Evolutionary conservation across 1,140 invertebrate genomes (phyloP).

Genomic region (Streblospio benedicti): DNA sequence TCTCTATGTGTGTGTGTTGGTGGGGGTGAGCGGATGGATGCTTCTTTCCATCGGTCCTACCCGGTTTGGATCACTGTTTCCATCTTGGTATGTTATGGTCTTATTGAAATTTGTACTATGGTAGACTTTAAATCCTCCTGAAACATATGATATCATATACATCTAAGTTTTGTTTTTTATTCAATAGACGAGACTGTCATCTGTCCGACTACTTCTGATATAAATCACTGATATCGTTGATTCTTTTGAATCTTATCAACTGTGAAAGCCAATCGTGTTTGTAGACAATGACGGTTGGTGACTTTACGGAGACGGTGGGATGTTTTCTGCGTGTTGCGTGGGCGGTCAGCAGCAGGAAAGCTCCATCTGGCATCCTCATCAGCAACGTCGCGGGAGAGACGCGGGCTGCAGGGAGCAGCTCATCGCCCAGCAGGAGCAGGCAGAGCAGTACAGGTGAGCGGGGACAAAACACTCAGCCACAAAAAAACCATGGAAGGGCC

Average conservation of each 20-base stretch:
- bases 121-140: no score
- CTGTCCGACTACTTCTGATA: not conserved
- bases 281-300: constrained; percentile 43
- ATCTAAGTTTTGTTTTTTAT: no score
- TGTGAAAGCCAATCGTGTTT: constrained; percentile 38
- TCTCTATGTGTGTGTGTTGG: no score
- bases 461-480: not conserved
- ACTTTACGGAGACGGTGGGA: constrained; percentile 48
- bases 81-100: no score
- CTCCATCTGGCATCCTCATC: constrained; percentile 45
- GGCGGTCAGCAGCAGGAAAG: constrained; percentile 51
- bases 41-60: no score
- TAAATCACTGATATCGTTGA: constrained; percentile 45
- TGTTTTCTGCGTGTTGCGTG: constrained; percentile 51
- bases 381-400: constrained; percentile 41
- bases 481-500: no score
- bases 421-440: constrained; percentile 28
- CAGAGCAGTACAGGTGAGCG: constrained; percentile 48
- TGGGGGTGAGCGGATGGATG: no score
- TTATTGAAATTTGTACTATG: no score
- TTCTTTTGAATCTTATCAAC: constrained; percentile 44
- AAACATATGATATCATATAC: no score
- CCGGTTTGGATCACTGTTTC: no score
- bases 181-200: not conserved
- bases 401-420: constrained; percentile 26